These are phyloP conservation scores for Cynodonichthys magdalenae DNA, from an alignment of 2,797 vertebrate genomes.

Conservation along the genomic window DNA sequence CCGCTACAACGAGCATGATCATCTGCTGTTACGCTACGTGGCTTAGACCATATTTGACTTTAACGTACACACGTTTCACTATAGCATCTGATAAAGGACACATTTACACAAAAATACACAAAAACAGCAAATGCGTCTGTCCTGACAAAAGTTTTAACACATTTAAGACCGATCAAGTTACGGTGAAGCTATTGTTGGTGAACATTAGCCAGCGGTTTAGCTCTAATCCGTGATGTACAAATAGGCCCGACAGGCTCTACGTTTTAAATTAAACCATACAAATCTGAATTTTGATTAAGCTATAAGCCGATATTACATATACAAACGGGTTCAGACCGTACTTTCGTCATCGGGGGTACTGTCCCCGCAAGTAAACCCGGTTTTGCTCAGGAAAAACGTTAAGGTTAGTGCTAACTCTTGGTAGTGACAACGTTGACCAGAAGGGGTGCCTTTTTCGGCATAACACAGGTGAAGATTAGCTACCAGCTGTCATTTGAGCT, in stretches of 20 bases:
- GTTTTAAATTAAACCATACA: conserved; percentile 5
- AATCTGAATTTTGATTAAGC: not conserved
- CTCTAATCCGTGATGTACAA: conserved; percentile 24
- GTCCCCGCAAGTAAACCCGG: not conserved
- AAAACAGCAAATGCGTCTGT: not conserved
- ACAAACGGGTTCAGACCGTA: rapidly evolving
- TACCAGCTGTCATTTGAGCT: conserved; percentile 40
- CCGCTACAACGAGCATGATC: conserved; percentile 43
- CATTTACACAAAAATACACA: not conserved
- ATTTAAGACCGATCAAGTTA: conserved; percentile 26
- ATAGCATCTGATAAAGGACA: not conserved
- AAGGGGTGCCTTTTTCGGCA: not conserved
- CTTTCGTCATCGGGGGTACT: not conserved
- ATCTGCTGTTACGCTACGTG: conserved; percentile 64
- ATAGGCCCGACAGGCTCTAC: conserved; percentile 54
- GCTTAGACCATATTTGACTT: conserved; percentile 45
- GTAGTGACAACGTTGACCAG: conserved; percentile 9
- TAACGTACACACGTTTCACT: not conserved
- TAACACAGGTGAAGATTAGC: conserved; percentile 25
- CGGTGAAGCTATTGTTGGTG: conserved; percentile 46
- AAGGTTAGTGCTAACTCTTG: conserved; percentile 6
- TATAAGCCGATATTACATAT: not conserved
- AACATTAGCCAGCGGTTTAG: conserved; percentile 58
- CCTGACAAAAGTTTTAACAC: not conserved
- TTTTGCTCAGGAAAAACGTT: not conserved